These are phyloP conservation scores for Vannuccia rotundouncinata DNA, from an alignment of 2,888 invertebrate genomes.

Conservation along the genomic window DNA sequence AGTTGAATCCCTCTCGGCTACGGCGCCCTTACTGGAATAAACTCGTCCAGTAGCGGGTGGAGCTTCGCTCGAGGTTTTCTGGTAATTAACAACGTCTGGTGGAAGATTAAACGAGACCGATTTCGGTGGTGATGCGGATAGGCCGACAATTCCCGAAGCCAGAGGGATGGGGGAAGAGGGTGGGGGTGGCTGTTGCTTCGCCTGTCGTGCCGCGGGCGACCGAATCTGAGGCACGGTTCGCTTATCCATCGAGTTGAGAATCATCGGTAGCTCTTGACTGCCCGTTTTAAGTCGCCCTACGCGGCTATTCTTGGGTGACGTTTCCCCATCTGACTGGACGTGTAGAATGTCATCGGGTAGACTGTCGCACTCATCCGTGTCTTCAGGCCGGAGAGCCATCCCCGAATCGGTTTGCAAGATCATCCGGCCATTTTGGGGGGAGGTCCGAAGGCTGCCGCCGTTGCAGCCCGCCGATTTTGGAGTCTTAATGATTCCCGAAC, in stretches of 20 bases:
- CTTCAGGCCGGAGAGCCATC: neutral
- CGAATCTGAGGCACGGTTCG: neutral
- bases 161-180: no score
- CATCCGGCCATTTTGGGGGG: neutral
- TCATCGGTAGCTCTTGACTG: neutral
- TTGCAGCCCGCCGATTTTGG: neutral
- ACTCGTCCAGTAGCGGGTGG: neutral
- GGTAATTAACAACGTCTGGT: constrained; percentile 7
- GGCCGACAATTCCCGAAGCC: neutral
- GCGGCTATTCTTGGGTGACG: neutral
- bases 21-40: neutral
- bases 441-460: neutral
- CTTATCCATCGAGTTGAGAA: constrained; percentile 3
- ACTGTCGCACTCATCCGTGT: constrained; percentile 3
- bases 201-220: neutral
- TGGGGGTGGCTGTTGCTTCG: neutral
- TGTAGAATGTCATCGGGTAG: neutral
- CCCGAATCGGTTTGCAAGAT: neutral
- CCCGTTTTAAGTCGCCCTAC: neutral
- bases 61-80: neutral
- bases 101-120: neutral
- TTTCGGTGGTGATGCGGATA: neutral
- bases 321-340: neutral
- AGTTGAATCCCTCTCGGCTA: neutral
- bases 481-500: neutral